Evolutionary conservation across 2,888 invertebrate species (phyloP).

Genomic region (Pseudococcus jackbeardsleyi): DNA sequence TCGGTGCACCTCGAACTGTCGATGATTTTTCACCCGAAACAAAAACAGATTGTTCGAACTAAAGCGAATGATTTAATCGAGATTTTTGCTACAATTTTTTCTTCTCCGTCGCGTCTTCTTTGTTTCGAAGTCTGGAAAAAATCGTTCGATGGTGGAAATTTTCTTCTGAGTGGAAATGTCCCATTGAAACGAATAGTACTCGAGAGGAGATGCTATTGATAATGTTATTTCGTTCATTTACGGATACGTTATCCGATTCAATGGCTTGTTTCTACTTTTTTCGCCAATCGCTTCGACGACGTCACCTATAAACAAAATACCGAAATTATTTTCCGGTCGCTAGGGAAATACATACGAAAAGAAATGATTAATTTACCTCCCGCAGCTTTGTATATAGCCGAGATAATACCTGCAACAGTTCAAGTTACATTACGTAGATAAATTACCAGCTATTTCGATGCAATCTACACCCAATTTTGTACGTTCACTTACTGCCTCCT

Average conservation of each 20-base stretch:
- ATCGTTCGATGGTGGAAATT: no score
- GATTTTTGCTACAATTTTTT: no score
- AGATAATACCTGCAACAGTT: not conserved
- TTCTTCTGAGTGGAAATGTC: no score
- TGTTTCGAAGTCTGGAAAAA: no score
- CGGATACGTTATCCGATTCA: constrained; percentile 1
- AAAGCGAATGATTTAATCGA: no score
- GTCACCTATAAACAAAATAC: not conserved
- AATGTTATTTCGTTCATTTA: not conserved
- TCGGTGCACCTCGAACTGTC: not conserved
- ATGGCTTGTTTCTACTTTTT: not conserved
- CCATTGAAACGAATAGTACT: no score
- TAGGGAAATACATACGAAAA: not conserved
- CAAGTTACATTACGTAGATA: not conserved
- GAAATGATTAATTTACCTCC: constrained; percentile 8
- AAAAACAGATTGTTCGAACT: no score
- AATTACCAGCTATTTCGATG: not conserved
- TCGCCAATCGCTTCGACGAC: constrained; percentile 15
- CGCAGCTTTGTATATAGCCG: not conserved
- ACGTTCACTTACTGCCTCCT: constrained; percentile 3
- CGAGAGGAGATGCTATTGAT: no score
- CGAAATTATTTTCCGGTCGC: not conserved
- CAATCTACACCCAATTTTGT: not conserved
- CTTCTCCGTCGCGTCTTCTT: no score
- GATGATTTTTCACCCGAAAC: no score